Conservation (phyloP, 2,797 vertebrate species). For the Chromobotia macracanthus region DNA sequence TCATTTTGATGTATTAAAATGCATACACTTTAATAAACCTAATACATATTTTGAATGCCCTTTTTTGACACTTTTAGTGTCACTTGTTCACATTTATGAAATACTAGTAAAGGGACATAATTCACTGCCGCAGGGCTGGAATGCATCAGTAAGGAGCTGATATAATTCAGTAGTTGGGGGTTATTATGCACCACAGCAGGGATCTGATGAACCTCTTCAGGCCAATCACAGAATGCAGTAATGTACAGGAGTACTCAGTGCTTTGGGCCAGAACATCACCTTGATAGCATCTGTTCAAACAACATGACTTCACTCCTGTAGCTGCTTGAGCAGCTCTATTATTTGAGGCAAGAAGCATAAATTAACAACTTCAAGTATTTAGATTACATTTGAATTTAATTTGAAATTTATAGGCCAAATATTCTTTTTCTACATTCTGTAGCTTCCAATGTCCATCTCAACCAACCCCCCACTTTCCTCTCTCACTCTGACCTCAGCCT, state of each 20-base stretch:
- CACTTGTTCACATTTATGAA: slow-evolving; percentile 28
- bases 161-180: slow-evolving; percentile 23
- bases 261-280: slow-evolving; percentile 26
- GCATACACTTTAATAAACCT: background rate
- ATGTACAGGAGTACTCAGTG: slow-evolving; percentile 13
- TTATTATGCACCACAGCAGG: slow-evolving; percentile 28
- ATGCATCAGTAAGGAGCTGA: slow-evolving; percentile 3
- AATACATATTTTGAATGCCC: background rate
- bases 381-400: background rate
- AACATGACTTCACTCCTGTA: slow-evolving; percentile 14
- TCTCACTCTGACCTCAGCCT: slow-evolving; percentile 16
- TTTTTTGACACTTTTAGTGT: background rate
- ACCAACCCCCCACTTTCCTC: slow-evolving; percentile 36
- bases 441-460: slow-evolving; percentile 50
- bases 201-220: slow-evolving; percentile 34
- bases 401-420: background rate
- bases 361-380: background rate
- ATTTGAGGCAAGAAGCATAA: background rate
- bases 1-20: background rate
- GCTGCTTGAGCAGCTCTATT: background rate
- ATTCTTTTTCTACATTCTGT: slow-evolving; percentile 13
- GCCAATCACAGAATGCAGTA: slow-evolving; percentile 18
- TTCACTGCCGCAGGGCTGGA: slow-evolving; percentile 9
- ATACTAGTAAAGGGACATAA: slow-evolving; percentile 21
- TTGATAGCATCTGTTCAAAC: slow-evolving; percentile 33